A percentile compares a stretch with the other conserved stretches of the same genome.
These are phyloP conservation scores for Vidua macroura DNA, from an alignment of 2,113 vertebrate species.

Conservation along the genomic window DNA sequence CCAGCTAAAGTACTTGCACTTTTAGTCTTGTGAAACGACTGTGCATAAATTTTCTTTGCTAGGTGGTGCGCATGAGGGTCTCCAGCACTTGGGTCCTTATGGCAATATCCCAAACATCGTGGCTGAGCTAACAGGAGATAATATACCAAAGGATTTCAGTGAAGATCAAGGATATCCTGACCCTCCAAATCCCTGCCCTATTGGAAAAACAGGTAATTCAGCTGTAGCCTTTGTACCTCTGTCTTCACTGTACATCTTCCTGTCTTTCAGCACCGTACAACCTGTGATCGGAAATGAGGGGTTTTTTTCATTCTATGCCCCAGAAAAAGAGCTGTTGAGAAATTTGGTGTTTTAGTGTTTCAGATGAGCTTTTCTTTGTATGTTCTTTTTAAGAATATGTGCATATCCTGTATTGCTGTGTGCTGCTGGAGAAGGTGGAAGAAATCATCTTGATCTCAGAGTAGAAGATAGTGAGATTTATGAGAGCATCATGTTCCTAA, in stretches of 20 bases:
- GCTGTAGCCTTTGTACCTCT: not conserved
- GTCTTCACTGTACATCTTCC: not conserved
- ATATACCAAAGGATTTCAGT: conserved; percentile 92
- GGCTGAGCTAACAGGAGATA: conserved; percentile 94
- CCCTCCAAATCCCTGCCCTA: conserved; percentile 94
- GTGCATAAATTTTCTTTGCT: conserved; percentile 18
- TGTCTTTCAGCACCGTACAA: not conserved
- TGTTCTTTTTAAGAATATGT: not conserved
- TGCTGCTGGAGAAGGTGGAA: not conserved
- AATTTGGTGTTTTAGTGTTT: not conserved
- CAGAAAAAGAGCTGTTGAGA: not conserved
- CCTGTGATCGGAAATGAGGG: not conserved
- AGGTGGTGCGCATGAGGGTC: conserved; percentile 96
- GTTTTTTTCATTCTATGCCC: not conserved
- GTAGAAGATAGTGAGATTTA: not conserved
- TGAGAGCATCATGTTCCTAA: not conserved
- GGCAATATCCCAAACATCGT: conserved; percentile 98
- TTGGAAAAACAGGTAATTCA: conserved; percentile 88
- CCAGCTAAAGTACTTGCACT: not conserved
- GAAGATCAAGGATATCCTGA: conserved; percentile 97
- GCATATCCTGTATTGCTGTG: not conserved
- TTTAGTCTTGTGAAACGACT: not conserved
- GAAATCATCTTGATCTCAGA: not conserved
- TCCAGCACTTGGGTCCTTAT: conserved; percentile 96
- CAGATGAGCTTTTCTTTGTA: not conserved